Percentiles rank a stretch among this genome's conserved stretches.
Evolutionary conservation across 2,797 vertebrate species (phyloP).

Genomic region (Leucoraja ocellata): DNA sequence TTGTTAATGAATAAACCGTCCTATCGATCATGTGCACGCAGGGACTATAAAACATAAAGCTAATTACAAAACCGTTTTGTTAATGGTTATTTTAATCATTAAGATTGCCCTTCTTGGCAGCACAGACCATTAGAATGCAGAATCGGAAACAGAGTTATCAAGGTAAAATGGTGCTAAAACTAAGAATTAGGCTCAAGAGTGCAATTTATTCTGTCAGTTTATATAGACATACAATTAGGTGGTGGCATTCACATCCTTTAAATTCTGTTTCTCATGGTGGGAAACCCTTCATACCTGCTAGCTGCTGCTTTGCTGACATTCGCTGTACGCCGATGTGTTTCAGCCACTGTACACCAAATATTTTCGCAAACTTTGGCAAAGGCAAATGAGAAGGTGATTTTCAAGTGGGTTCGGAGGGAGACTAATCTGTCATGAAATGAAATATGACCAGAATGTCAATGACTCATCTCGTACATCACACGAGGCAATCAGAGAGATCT

Average conservation of each 20-base stretch:
- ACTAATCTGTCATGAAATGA: neutral
- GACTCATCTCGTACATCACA: neutral
- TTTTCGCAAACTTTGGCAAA: neutral
- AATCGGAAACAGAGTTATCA: slow-evolving; percentile 51
- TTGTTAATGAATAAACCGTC: slow-evolving; percentile 51
- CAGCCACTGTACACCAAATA: neutral
- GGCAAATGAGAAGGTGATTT: neutral
- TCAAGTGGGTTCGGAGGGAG: neutral
- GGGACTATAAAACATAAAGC: slow-evolving; percentile 48
- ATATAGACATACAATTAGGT: slow-evolving; percentile 63
- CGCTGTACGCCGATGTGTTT: neutral
- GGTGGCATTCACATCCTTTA: slow-evolving; percentile 52
- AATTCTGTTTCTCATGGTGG: slow-evolving; percentile 48
- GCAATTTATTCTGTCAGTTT: slow-evolving; percentile 68
- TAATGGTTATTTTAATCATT: slow-evolving; percentile 60
- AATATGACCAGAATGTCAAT: neutral
- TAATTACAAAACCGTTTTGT: slow-evolving; percentile 59
- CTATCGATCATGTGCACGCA: slow-evolving; percentile 47
- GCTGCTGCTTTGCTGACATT: neutral
- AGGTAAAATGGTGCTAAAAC: slow-evolving; percentile 53
- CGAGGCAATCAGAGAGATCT: neutral
- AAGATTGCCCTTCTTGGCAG: slow-evolving; percentile 52
- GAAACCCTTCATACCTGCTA: neutral
- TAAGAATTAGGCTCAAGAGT: slow-evolving; percentile 61
- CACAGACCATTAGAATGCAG: slow-evolving; percentile 49